Evolutionary conservation across 2,113 vertebrate species (phyloP), one percentile per base, ranked within the genome.

Genomic region (Psittacara wagleri): DNA sequence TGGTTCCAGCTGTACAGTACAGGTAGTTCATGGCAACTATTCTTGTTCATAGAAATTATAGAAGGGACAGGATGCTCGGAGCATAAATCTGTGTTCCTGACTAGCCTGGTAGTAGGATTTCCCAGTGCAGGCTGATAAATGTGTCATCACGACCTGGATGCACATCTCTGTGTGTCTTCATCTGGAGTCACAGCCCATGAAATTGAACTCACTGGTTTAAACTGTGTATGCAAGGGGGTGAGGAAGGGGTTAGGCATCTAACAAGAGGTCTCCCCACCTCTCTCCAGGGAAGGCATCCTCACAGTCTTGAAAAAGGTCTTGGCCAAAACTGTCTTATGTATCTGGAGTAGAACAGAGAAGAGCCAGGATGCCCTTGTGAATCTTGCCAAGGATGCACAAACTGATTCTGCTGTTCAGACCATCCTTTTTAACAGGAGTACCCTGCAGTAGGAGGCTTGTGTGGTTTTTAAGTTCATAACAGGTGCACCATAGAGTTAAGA

Each of bases 61-160:
- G 0, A 12, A 92, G 48, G 37, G 44, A 22, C 37, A 51, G 48
- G 88, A 61, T 3, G 13, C 46, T 64, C 0, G 1, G 29, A 52
- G 35, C n/a, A 35, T 39, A 75, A 69, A 81, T 90, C 91, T 51
- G 7, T 74, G 28, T 59, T 62, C 46, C 61, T 6, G 3, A 6
- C 24, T 44, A 2, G 39, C 43, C 63, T 88, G 76, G 9, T 61
- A 3, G n/a, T 33, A 17, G 52, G 35, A 33, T 31, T 92, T 85
- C 16, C 27, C 33, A 27, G 48, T 20, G 57, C 23, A 59, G 46
- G 35, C 20, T 78, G 87, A 13, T 33, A 33, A 49, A 77, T 35
- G 33, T 33, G 41, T 43, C 4, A 0, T 43, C 0, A 0, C 61
- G 59, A 66, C 33, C 69, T 61, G 52, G 37, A 57, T 9, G 3